Evolutionary conservation across 2,797 vertebrate species (phyloP), one percentile per base, ranked within the genome.

Genomic region (Triplophysa bombifrons): DNA sequence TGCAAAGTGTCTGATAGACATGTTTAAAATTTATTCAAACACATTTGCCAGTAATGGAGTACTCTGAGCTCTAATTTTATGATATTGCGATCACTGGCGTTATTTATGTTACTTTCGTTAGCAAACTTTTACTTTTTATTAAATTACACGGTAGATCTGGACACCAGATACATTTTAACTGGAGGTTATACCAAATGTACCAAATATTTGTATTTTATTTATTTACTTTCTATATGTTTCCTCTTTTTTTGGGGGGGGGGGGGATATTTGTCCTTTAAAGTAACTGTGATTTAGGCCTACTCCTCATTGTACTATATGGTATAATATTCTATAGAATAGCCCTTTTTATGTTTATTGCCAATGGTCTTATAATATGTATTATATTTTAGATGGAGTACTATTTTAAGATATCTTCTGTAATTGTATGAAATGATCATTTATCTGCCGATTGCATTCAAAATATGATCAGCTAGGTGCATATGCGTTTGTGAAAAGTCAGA

Each of bases 21-120:
- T 87, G 85, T 86, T 88, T 48, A 84, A 87, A 90, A 88, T 89
- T 61, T 79, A 89, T 86, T 90, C 87, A 77, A 90, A 93, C 90
- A 90, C 79, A 83, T 80, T 82, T 83, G 80, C 53, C 85, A 84
- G 78, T 86, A 87, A 88, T 86, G 84, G 76, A 87, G 84, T 85
- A 76, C 80, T 74, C 44, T 16, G 78, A 65, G 38, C 74, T 65
- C 68, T 61, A 85, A 82, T 85, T 84, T 66, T 27, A 84, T 84
- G 86, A 75, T 66, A 50, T 61, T 67, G 76, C 77, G 63, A 71
- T 48, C 71, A 22, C 25, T 38, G 38, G 50, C 19, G 66, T 53
- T 74, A 68, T 83, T 74, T 76, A 65, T 73, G 67, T 70, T 72
- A 78, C 84, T 72, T 80, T 86, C 69, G 84, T 88, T 82, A 66